These are phyloP conservation scores for Calcarius lapponicus DNA, from an alignment of 2,797 vertebrate species.

Conservation along the genomic window DNA sequence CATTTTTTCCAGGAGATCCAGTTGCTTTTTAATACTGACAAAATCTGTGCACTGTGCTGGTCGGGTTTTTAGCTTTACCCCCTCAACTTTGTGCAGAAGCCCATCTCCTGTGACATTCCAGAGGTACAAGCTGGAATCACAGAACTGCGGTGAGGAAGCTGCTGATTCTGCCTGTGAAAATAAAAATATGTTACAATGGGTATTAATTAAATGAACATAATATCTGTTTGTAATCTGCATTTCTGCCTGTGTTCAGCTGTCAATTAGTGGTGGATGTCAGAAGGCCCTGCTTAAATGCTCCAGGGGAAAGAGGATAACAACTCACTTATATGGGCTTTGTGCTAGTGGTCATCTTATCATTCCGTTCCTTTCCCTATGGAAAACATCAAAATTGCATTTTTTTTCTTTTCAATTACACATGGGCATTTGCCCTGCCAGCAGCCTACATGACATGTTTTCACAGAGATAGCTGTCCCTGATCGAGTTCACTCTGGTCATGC, in stretches of 20 bases:
- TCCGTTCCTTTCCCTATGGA: neutral
- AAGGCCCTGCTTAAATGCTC: neutral
- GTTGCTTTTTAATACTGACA: conserved; percentile 84
- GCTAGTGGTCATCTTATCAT: neutral
- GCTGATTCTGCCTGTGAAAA: conserved; percentile 81
- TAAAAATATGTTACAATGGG: neutral
- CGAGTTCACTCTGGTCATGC: fast-evolving
- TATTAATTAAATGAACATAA: neutral
- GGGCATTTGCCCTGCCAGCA: neutral
- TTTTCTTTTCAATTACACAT: neutral
- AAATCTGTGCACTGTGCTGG: conserved; percentile 90
- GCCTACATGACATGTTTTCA: neutral
- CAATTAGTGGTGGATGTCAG: neutral
- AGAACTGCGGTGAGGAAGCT: conserved; percentile 92
- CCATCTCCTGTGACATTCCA: conserved; percentile 93
- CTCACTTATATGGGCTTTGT: neutral
- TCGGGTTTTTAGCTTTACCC: conserved; percentile 82
- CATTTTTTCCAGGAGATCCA: conserved; percentile 82
- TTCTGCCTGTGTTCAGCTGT: neutral
- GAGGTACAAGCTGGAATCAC: conserved; percentile 86
- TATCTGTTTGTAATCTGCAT: neutral
- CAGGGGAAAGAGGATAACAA: neutral
- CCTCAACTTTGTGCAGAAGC: conserved; percentile 80
- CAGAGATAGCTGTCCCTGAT: neutral
- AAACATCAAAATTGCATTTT: neutral